Conservation (phyloP, 2,888 invertebrate species). For the Adineta ricciae region DNA sequence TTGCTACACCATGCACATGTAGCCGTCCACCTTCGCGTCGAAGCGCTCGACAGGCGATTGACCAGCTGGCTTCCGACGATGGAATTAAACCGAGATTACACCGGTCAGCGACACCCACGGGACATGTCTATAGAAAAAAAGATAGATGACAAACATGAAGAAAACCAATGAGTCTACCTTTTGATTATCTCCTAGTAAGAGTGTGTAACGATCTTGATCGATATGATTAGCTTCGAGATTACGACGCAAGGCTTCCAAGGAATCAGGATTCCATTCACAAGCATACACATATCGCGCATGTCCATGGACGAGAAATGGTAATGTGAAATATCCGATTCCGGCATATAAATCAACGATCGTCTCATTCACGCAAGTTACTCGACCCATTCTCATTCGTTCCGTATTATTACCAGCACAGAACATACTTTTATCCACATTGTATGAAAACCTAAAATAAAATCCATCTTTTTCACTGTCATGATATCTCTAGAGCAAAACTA, state of each 20-base stretch:
- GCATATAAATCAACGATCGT: constrained; percentile 56
- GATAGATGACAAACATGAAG: constrained; percentile 20
- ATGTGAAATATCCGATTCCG: constrained; percentile 57
- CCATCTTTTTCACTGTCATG: neutral
- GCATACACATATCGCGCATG: constrained; percentile 53
- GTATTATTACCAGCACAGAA: constrained; percentile 56
- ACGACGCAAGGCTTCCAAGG: constrained; percentile 50
- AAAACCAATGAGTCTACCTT: constrained; percentile 41
- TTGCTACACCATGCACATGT: constrained; percentile 55
- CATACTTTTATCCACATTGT: constrained; percentile 56
- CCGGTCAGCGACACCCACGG: constrained; percentile 53
- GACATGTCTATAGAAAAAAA: constrained; percentile 47
- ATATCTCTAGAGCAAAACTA: constrained; percentile 26
- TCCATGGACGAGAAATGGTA: constrained; percentile 55
- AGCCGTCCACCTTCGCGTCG: constrained; percentile 52
- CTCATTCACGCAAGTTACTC: constrained; percentile 52
- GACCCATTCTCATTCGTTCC: constrained; percentile 55
- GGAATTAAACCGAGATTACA: constrained; percentile 57
- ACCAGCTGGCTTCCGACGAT: constrained; percentile 53
- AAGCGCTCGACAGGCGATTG: constrained; percentile 53
- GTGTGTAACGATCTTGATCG: constrained; percentile 43
- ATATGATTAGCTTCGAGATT: constrained; percentile 52
- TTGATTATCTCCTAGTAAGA: constrained; percentile 54
- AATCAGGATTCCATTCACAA: constrained; percentile 58
- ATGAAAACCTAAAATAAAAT: constrained; percentile 49